Conservation (phyloP, 2,888 invertebrate genomes). For the Antheraea yamamai region DNA sequence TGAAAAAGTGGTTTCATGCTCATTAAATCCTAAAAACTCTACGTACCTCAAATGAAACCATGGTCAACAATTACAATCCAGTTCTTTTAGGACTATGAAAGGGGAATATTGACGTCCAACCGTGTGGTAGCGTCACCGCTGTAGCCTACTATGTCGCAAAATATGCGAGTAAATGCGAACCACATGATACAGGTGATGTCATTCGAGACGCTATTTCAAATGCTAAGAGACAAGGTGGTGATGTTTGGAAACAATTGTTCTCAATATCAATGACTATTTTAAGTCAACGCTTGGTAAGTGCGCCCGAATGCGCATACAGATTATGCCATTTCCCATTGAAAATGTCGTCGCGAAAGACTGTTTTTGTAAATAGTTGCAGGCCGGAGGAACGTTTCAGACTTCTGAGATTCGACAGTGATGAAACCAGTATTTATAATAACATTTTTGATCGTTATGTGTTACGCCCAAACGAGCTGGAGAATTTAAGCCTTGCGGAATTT, state of each 20-base stretch:
- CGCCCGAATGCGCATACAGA: constrained; percentile 42
- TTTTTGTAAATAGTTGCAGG: constrained; percentile 42
- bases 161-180: constrained; percentile 41
- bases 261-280: constrained; percentile 39
- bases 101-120: constrained; percentile 50
- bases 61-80: constrained; percentile 47
- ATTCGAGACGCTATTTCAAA: constrained; percentile 32
- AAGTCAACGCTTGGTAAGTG: constrained; percentile 37
- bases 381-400: constrained; percentile 41
- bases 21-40: constrained; percentile 8
- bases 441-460: constrained; percentile 38
- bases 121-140: constrained; percentile 44
- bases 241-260: constrained; percentile 36
- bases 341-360: constrained; percentile 34
- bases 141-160: constrained; percentile 46
- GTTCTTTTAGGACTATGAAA: constrained; percentile 37
- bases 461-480: constrained; percentile 30
- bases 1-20: constrained; percentile 39
- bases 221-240: constrained; percentile 31
- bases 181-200: constrained; percentile 37
- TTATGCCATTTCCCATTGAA: constrained; percentile 41
- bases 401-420: constrained; percentile 36
- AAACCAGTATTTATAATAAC: constrained; percentile 34
- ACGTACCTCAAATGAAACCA: constrained; percentile 24
- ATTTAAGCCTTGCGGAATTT: constrained; percentile 41